These are phyloP conservation scores for Lytechinus variegatus DNA, from an alignment of 35 echinoderm and acorn worm genomes.

Conservation along the genomic window DNA sequence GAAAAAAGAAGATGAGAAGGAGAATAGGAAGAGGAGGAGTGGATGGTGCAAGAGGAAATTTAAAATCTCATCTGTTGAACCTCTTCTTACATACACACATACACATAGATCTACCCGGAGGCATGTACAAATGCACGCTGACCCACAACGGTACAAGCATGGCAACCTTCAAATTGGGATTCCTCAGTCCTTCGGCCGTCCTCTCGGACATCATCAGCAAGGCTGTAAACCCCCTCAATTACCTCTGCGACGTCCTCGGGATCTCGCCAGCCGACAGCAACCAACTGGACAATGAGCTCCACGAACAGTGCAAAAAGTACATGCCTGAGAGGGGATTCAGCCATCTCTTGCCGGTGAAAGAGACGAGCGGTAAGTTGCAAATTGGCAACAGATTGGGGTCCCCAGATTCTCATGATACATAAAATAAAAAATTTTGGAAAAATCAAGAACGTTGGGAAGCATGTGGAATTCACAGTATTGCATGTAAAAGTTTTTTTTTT, in stretches of 20 bases:
- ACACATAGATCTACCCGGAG: not conserved
- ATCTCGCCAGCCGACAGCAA: slow-evolving; percentile 74
- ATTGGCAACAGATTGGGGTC: not conserved
- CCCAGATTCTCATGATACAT: too few species aligned
- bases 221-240: slow-evolving; percentile 61
- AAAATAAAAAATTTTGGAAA: too few species aligned
- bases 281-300: slow-evolving; percentile 72
- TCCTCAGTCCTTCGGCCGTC: slow-evolving; percentile 35
- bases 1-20: too few species aligned
- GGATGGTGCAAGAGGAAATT: too few species aligned
- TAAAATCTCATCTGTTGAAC: too few species aligned
- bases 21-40: too few species aligned
- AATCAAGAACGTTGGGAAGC: too few species aligned
- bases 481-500: too few species aligned
- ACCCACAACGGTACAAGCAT: slow-evolving; percentile 30
- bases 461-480: too few species aligned
- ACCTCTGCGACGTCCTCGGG: slow-evolving; percentile 72
- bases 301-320: slow-evolving; percentile 63
- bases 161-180: not conserved
- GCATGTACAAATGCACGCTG: slow-evolving; percentile 18
- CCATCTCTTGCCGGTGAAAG: not conserved
- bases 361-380: slow-evolving; percentile 18
- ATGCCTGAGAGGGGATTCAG: slow-evolving; percentile 44
- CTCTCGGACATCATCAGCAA: slow-evolving; percentile 49
- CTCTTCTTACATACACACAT: not conserved